phyloP scores from a whole-genome alignment of 92 coral and sea anemone genomes.

The Zoanthus solanderi region DNA sequence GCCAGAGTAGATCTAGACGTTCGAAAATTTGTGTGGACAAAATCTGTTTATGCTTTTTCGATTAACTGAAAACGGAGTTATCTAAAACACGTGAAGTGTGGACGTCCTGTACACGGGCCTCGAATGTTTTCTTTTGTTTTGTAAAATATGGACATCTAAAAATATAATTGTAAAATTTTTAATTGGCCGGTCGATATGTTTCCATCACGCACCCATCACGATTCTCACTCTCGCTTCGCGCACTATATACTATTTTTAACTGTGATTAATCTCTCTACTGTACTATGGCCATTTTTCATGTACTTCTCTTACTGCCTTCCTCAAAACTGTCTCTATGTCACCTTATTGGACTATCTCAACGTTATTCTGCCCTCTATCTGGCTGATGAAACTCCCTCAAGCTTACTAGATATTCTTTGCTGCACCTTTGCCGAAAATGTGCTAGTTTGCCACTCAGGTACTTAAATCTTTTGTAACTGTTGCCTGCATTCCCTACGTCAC shows the following conservation, averaged over 20 bases:
- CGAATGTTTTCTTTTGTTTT: no score
- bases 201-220: neutral
- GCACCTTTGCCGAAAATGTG: constrained; percentile 57
- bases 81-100: no score
- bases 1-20: no score
- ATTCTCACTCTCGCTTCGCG: constrained; percentile 32
- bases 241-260: constrained; percentile 23
- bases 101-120: no score
- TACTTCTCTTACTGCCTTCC: constrained; percentile 22
- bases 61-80: no score
- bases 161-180: neutral
- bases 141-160: no score
- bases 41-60: no score
- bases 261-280: neutral
- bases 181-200: constrained; percentile 39
- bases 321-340: constrained; percentile 31
- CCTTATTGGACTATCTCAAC: neutral
- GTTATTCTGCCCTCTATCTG: neutral
- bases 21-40: no score
- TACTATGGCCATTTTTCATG: constrained; percentile 10
- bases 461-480: neutral
- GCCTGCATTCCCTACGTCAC: neutral
- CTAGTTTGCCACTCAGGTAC: neutral
- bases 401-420: neutral
- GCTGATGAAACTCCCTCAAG: neutral